Base-by-base conservation (phyloP, 2,888 invertebrate genomes). In the Ophraella communa region DNA sequence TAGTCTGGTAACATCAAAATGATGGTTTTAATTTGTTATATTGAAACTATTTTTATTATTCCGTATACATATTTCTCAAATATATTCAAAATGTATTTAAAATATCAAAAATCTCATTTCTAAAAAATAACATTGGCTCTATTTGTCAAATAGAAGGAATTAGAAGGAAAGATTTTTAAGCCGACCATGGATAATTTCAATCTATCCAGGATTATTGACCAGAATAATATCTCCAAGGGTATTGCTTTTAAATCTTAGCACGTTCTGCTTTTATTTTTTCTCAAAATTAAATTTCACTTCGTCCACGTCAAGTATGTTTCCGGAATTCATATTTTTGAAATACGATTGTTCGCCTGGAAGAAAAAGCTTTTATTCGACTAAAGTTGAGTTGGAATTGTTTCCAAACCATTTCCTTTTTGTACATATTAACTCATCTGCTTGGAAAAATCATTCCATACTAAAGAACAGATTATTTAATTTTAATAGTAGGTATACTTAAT, bases 281-380 rank as follows among this genome's bases (percentile, higher is more conserved):
- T 30, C 57, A 17, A 53, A 63, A 62, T 62, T 62, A 57, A 63
- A 63, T 63, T 62, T 52, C 52, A 53, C 57, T 57, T 57, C 63
- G 57, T 57, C 53, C 63, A 56, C 35, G 57, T 63, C 63, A 53
- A 56, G 63, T 57, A 57, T 57, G 56, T 63, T 56, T 57, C 57
- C 51, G 63, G 63, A 63, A 63, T 62, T 62, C 56, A 62, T 63
- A 63, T 63, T 53, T 63, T 52, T 63, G 52, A 63, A 63, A 63
- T 63, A 63, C 63, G 63, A 63, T 63, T 63, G 57, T 63, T 57
- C 52, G 63, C 35, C 35, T 44, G 57, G 57, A 30, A 52, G 53
- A 57, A 57, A 33, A 44, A 24, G 33, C 53, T 52, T 57, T 63
- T 52, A 57, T 63, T 57, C 53, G 45, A 44, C 51, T 58, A 51